phyloP scores from a whole-genome alignment of 1,140 invertebrate species.

The Eciton burchellii region DNA sequence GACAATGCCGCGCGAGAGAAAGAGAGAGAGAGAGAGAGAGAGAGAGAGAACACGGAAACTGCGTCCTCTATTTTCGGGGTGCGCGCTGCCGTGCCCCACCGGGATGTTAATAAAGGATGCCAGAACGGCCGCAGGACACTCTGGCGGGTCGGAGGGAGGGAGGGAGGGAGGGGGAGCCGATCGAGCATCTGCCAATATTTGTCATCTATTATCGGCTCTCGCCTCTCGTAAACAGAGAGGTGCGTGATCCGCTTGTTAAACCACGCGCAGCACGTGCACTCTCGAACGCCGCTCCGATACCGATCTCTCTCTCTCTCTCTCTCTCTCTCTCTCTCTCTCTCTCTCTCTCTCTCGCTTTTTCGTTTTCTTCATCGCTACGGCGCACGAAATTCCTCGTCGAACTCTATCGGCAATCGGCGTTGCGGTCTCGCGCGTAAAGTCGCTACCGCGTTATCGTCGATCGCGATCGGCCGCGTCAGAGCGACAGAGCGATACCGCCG shows the following conservation, averaged over 20 bases:
- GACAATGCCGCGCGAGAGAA: slow-evolving; percentile 81
- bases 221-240: slow-evolving; percentile 79
- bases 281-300: neutral
- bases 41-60: slow-evolving; percentile 81
- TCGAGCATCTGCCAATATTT: slow-evolving; percentile 86
- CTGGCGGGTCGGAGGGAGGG: slow-evolving; percentile 27
- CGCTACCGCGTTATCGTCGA: slow-evolving; percentile 47
- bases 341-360: slow-evolving; percentile 6
- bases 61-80: slow-evolving; percentile 77
- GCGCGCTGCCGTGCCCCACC: slow-evolving; percentile 53
- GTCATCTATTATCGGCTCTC: slow-evolving; percentile 85
- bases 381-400: neutral
- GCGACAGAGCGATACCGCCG: slow-evolving; percentile 32
- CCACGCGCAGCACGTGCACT: slow-evolving; percentile 41
- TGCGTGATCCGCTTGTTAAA: slow-evolving; percentile 80
- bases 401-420: slow-evolving; percentile 23
- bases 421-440: neutral
- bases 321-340: neutral
- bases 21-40: too few relatives aligned
- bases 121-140: slow-evolving; percentile 26
- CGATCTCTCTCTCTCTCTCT: neutral
- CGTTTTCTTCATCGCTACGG: neutral
- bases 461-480: neutral
- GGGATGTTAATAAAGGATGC: slow-evolving; percentile 62
- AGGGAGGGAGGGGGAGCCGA: slow-evolving; percentile 42